Percentiles rank a stretch among this genome's conserved stretches.
Evolutionary conservation across 2,888 invertebrate genomes (phyloP).

Genomic region (Aphodius granarius): DNA sequence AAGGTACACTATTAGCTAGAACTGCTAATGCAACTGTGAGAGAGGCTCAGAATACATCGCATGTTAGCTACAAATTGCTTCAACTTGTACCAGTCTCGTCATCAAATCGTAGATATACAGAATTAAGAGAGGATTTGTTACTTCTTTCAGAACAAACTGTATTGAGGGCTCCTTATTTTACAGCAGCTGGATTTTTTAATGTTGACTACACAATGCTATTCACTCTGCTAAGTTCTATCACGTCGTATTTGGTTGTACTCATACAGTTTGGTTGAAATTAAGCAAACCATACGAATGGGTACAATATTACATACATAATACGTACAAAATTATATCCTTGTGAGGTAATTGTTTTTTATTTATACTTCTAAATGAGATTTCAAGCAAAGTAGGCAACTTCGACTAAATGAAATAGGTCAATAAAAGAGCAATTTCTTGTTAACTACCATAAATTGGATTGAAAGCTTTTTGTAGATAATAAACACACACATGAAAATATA

Average conservation of each 20-base stretch:
- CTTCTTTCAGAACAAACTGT: slow-evolving; percentile 20
- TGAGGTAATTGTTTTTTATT: too few species aligned
- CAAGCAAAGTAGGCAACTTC: neutral
- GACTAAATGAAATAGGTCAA: neutral
- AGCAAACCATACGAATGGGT: neutral
- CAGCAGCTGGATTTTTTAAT: slow-evolving; percentile 25
- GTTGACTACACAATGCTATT: slow-evolving; percentile 27
- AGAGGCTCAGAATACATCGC: slow-evolving; percentile 14
- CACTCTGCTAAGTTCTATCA: slow-evolving; percentile 23
- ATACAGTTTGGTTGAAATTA: slow-evolving; percentile 23
- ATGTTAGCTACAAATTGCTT: slow-evolving; percentile 19
- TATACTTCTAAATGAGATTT: neutral
- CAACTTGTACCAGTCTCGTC: neutral
- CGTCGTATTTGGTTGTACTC: slow-evolving; percentile 24
- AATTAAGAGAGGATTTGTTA: slow-evolving; percentile 20
- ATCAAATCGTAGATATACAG: neutral
- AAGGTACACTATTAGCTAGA: slow-evolving; percentile 13
- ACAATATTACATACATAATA: too few species aligned
- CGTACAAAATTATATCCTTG: too few species aligned
- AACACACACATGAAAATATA: neutral
- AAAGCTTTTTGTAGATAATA: slow-evolving; percentile 1
- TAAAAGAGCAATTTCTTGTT: neutral
- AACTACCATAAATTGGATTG: neutral
- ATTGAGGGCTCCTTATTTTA: slow-evolving; percentile 18
- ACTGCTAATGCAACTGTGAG: slow-evolving; percentile 10